Percentiles rank a stretch among this genome's conserved stretches.
Evolutionary conservation across 2,888 invertebrate species (phyloP).

Genomic region (Galerucella calmariensis): DNA sequence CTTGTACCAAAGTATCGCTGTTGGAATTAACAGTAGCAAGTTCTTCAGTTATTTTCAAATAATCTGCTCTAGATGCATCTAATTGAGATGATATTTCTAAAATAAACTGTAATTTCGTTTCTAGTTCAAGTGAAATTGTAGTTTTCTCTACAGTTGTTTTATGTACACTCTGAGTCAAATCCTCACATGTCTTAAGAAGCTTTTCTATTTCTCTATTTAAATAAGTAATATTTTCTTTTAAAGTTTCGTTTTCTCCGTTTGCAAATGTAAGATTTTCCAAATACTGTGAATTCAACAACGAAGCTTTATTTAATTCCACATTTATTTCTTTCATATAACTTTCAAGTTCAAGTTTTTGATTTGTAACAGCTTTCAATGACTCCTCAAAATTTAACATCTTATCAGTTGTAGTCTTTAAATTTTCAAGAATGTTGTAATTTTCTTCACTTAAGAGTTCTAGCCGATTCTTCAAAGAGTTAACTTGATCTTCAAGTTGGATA

Average conservation of each 20-base stretch:
- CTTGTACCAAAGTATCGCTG: not conserved
- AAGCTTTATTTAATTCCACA: conserved; percentile 5
- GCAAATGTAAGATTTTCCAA: conserved; percentile 1
- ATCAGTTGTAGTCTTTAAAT: not conserved
- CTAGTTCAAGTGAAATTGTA: not conserved
- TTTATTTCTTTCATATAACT: conserved; percentile 1
- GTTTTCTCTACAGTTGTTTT: conserved; percentile 34
- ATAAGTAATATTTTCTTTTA: conserved; percentile 9
- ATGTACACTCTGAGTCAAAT: conserved; percentile 30
- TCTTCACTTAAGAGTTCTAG: not conserved
- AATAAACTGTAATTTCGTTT: not conserved
- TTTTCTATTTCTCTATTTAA: conserved; percentile 4
- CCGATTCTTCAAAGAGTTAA: not conserved
- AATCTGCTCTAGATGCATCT: not conserved
- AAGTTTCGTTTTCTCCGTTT: not conserved
- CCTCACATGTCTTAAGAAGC: not conserved
- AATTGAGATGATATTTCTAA: not conserved
- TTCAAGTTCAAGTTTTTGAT: conserved; percentile 23
- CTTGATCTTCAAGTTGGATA: not conserved
- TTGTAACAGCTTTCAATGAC: conserved; percentile 1
- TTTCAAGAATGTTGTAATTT: not conserved
- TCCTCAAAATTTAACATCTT: conserved; percentile 6
- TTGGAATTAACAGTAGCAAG: not conserved
- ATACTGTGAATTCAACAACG: not conserved
- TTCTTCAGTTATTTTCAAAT: not conserved